Conservation (phyloP, 2,888 invertebrate genomes). For the Harpagoxenus sublaevis region DNA sequence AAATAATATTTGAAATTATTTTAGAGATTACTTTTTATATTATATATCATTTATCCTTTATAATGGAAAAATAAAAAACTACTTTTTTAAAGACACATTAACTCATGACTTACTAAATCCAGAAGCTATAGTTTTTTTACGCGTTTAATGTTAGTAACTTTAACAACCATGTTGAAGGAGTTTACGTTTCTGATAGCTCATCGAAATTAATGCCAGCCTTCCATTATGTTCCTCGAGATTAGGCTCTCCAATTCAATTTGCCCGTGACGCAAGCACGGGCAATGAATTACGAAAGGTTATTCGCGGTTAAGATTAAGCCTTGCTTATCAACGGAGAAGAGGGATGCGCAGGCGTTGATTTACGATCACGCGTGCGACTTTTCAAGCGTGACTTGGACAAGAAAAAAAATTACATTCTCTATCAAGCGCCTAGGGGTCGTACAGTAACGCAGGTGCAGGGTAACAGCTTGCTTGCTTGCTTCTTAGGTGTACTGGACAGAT, state of each 20-base stretch:
- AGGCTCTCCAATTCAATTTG: constrained; percentile 61
- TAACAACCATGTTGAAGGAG: constrained; percentile 1
- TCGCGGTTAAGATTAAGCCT: constrained; percentile 54
- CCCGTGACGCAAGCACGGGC: constrained; percentile 59
- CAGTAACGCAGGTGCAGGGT: constrained; percentile 69
- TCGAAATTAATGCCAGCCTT: constrained; percentile 51
- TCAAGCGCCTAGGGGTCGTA: constrained; percentile 64
- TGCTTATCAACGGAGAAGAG: constrained; percentile 38
- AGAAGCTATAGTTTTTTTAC: neutral
- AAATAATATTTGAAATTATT: neutral
- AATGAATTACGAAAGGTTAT: constrained; percentile 57
- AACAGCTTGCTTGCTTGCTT: constrained; percentile 71
- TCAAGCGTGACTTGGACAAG: constrained; percentile 65
- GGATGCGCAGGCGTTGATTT: constrained; percentile 75
- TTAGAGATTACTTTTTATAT: constrained; percentile 1
- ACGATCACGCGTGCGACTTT: constrained; percentile 73
- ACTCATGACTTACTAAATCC: neutral
- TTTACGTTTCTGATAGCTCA: constrained; percentile 55
- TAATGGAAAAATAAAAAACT: neutral
- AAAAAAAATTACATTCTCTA: constrained; percentile 75
- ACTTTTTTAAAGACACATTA: neutral
- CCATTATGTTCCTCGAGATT: constrained; percentile 59
- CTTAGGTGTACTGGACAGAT: constrained; percentile 70
- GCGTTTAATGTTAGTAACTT: neutral
- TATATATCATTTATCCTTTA: neutral